Percentiles rank a stretch among this genome's conserved stretches.
Conservation (phyloP, 2,113 vertebrate species). For the Aphyosemion australe region DNA sequence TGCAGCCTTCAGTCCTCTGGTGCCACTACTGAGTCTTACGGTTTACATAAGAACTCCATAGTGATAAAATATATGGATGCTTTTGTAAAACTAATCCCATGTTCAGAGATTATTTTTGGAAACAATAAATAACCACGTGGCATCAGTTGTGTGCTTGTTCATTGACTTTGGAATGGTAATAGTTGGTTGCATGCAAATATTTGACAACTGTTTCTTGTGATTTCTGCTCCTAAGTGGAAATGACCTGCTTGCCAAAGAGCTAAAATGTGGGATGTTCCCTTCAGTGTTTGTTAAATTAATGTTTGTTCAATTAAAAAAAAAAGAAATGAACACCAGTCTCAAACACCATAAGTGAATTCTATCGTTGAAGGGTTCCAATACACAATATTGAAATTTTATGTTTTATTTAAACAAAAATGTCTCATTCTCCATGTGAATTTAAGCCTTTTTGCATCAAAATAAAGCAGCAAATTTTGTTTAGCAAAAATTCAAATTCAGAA, state of each 20-base stretch:
- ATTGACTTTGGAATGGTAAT: neutral
- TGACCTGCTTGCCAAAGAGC: neutral
- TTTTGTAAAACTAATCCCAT: constrained; percentile 77
- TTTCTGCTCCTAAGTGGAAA: neutral
- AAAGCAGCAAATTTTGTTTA: too few relatives aligned
- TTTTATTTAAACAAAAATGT: too few relatives aligned
- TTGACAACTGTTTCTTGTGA: neutral
- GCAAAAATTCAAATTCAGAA: too few relatives aligned
- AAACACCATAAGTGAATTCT: too few relatives aligned
- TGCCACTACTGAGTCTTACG: constrained; percentile 53
- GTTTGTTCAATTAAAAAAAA: too few relatives aligned
- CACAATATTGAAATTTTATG: too few relatives aligned
- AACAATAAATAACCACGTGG: constrained; percentile 76
- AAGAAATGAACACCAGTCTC: too few relatives aligned
- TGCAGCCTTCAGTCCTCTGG: constrained; percentile 53
- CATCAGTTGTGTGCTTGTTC: constrained; percentile 48
- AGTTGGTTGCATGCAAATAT: neutral
- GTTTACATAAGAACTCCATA: constrained; percentile 74
- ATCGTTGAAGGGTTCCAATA: too few relatives aligned
- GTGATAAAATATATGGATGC: constrained; percentile 63
- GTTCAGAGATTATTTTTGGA: constrained; percentile 80
- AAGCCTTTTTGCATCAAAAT: too few relatives aligned
- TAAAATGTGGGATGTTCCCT: neutral
- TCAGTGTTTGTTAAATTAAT: too few relatives aligned
- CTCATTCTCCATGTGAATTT: too few relatives aligned